phyloP scores from a whole-genome alignment of 2,888 invertebrate genomes.

The Odontothrips loti region DNA sequence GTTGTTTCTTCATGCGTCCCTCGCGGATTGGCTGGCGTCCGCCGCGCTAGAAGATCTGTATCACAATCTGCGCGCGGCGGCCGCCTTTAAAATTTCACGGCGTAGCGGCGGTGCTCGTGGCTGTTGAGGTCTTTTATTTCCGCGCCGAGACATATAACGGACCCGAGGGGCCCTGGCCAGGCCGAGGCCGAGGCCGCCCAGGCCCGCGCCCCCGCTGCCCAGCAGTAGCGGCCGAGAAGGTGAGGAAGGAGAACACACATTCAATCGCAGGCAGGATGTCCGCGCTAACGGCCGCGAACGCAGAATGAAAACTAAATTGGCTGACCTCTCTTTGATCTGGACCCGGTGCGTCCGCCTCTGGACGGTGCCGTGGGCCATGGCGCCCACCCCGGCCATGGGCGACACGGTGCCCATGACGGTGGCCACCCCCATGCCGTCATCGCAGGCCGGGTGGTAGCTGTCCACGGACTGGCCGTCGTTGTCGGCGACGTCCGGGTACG shows the following conservation, averaged over 20 bases:
- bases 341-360: constrained; percentile 1
- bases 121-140: neutral
- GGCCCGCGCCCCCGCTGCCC: too few relatives aligned
- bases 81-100: neutral
- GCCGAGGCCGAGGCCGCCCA: neutral
- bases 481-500: neutral
- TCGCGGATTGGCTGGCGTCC: too few relatives aligned
- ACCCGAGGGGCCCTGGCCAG: neutral
- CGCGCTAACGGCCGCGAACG: neutral
- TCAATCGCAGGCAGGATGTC: too few relatives aligned
- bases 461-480: neutral
- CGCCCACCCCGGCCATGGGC: neutral
- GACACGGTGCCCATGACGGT: constrained; percentile 7
- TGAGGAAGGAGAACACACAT: too few relatives aligned
- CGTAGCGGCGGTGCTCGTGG: neutral
- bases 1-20: too few relatives aligned
- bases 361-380: neutral
- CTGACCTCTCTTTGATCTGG: constrained; percentile 1
- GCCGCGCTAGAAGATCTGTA: too few relatives aligned
- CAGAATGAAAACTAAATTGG: neutral
- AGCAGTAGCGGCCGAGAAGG: too few relatives aligned
- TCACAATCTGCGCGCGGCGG: neutral
- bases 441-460: neutral
- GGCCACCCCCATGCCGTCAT: neutral
- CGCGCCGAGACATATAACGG: neutral